Conservation (phyloP, 2,888 invertebrate genomes). For the Anodontia alba region DNA sequence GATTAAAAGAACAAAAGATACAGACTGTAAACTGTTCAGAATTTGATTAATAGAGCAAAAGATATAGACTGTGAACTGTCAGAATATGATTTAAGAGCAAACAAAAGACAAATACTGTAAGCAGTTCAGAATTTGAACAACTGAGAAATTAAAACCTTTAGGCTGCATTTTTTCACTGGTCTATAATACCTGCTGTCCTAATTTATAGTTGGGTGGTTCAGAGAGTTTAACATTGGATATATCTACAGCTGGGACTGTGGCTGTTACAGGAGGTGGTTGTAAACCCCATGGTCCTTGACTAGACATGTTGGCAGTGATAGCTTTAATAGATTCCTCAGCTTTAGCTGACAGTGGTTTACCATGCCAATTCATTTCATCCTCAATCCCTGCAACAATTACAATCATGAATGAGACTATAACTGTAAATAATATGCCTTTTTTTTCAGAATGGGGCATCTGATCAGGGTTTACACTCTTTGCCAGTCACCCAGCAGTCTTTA, state of each 20-base stretch:
- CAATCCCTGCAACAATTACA: slow-evolving; percentile 90
- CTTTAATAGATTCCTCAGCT: slow-evolving; percentile 88
- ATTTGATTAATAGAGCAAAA: too few relatives aligned
- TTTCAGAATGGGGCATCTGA: not conserved
- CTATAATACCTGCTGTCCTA: slow-evolving; percentile 84
- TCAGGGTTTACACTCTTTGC: not conserved
- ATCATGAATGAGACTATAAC: too few relatives aligned
- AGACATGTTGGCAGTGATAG: slow-evolving; percentile 88
- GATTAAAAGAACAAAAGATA: too few relatives aligned
- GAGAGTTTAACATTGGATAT: slow-evolving; percentile 90
- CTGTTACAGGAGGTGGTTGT: slow-evolving; percentile 88
- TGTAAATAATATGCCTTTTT: not conserved
- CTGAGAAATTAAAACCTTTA: too few relatives aligned
- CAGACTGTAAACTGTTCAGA: too few relatives aligned
- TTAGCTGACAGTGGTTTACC: slow-evolving; percentile 97
- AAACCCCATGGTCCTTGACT: slow-evolving; percentile 89
- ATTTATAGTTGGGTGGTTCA: slow-evolving; percentile 92
- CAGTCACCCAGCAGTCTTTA: too few relatives aligned
- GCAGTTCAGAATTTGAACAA: too few relatives aligned
- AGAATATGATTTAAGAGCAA: too few relatives aligned
- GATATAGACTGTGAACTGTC: too few relatives aligned
- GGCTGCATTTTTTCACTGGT: too few relatives aligned
- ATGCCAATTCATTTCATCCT: slow-evolving; percentile 98
- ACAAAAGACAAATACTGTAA: too few relatives aligned
- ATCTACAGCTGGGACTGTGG: slow-evolving; percentile 90